Evolutionary conservation across 2,797 vertebrate species (phyloP).

Genomic region (Helarctos malayanus): DNA sequence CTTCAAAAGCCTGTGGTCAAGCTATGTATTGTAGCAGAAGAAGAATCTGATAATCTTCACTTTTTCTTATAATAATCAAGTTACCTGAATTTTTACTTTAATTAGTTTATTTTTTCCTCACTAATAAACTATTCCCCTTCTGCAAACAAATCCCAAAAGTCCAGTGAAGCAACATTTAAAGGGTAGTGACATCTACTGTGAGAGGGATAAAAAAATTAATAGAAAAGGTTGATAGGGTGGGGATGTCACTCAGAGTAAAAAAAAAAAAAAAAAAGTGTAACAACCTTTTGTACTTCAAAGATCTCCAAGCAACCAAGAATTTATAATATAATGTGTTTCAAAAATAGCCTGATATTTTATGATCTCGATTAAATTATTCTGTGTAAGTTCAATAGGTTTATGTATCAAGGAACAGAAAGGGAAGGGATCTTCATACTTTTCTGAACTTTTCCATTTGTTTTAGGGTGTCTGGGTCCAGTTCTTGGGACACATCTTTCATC

Average conservation of each 20-base stretch:
- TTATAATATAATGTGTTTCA: slow-evolving; percentile 28
- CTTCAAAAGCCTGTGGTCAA: slow-evolving; percentile 37
- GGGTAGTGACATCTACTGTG: background rate
- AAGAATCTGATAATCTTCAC: slow-evolving; percentile 35
- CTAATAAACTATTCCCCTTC: slow-evolving; percentile 46
- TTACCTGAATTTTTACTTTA: slow-evolving; percentile 53
- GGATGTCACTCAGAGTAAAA: background rate
- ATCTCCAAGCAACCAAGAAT: slow-evolving; percentile 22
- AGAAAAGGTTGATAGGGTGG: background rate
- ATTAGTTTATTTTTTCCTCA: background rate
- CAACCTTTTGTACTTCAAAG: background rate
- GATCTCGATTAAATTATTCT: slow-evolving; percentile 8
- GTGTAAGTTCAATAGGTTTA: background rate
- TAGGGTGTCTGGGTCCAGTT: slow-evolving; percentile 94
- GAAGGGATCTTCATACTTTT: slow-evolving; percentile 87
- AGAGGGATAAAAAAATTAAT: background rate
- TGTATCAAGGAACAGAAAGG: slow-evolving; percentile 42
- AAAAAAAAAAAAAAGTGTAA: background rate
- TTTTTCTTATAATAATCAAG: slow-evolving; percentile 53
- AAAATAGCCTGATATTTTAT: slow-evolving; percentile 37
- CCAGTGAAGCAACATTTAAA: slow-evolving; percentile 12
- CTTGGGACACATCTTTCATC: slow-evolving; percentile 94
- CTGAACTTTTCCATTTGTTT: slow-evolving; percentile 95
- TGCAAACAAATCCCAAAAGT: slow-evolving; percentile 50
- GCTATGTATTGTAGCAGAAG: slow-evolving; percentile 37